phyloP scores from a whole-genome alignment of 2,888 invertebrate species.

The Flabesymbios commensalis region DNA sequence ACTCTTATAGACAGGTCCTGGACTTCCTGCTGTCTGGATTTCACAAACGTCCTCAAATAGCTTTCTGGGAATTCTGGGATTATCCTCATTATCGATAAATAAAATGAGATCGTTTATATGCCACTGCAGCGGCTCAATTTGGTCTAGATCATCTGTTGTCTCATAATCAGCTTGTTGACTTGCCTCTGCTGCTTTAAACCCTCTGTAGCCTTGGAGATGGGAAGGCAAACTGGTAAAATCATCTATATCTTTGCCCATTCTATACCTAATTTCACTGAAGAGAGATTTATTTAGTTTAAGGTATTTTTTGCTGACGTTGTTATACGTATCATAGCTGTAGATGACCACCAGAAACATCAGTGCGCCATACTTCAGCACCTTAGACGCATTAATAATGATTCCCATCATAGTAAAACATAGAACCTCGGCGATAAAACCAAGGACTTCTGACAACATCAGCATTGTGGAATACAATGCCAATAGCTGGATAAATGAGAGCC shows the following conservation, averaged over 20 bases:
- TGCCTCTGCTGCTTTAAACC: conserved; percentile 41
- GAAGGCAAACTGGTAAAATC: conserved; percentile 55
- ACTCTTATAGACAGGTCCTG: conserved; percentile 55
- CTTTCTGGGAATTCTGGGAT: conserved; percentile 53
- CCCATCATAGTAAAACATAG: conserved; percentile 56
- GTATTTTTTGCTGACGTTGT: conserved; percentile 56
- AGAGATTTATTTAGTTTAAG: conserved; percentile 53
- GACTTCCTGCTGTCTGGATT: conserved; percentile 53
- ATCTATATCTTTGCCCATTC: conserved; percentile 51
- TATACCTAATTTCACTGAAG: conserved; percentile 51
- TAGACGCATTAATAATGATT: conserved; percentile 56
- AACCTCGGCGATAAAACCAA: conserved; percentile 14
- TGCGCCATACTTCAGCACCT: conserved; percentile 52
- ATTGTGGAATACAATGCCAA: conserved; percentile 34
- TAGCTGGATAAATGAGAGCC: not conserved
- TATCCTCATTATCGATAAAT: conserved; percentile 54
- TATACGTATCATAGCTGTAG: conserved; percentile 58
- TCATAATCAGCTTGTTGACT: conserved; percentile 43
- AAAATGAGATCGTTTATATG: conserved; percentile 52
- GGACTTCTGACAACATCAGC: conserved; percentile 26
- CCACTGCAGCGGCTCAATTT: conserved; percentile 35
- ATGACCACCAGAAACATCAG: conserved; percentile 55
- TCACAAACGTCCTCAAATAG: conserved; percentile 53
- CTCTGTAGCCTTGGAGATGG: conserved; percentile 40
- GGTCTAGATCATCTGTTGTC: conserved; percentile 22